These are phyloP conservation scores for Dendrocincla tyrannina DNA, from an alignment of 2,797 vertebrate genomes.

Conservation along the genomic window DNA sequence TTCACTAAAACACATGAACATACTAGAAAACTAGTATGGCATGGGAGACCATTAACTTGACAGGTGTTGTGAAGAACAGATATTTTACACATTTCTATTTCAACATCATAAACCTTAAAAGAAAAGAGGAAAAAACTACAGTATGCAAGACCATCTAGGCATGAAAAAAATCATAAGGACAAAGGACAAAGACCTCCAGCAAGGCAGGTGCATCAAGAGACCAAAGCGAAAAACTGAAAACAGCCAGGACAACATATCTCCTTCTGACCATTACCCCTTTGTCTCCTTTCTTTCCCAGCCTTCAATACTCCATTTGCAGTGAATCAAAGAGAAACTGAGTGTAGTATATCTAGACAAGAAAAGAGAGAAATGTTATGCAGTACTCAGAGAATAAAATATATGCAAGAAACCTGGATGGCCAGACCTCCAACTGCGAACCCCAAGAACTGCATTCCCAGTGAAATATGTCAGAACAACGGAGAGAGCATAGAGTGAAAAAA, in stretches of 20 bases:
- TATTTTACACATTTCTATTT: background rate
- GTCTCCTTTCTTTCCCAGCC: background rate
- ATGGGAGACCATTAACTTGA: background rate
- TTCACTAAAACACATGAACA: background rate
- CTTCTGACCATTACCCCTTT: background rate
- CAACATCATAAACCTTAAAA: background rate
- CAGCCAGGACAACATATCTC: background rate
- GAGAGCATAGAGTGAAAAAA: background rate
- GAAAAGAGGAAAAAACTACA: background rate
- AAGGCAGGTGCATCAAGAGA: background rate
- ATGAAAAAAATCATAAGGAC: background rate
- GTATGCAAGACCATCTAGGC: background rate
- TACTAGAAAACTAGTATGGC: background rate
- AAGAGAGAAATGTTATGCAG: background rate
- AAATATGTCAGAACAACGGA: background rate
- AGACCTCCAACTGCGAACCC: background rate
- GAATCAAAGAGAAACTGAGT: background rate
- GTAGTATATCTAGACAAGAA: background rate
- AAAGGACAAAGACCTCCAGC: background rate
- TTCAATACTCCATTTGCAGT: background rate
- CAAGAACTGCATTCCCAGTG: background rate
- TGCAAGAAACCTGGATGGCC: fast-evolving
- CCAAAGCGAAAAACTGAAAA: background rate
- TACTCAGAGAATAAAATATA: background rate
- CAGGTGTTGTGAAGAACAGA: background rate